Conservation (phyloP, 2,797 vertebrate genomes). For the Cyprinodon diabolis region DNA sequence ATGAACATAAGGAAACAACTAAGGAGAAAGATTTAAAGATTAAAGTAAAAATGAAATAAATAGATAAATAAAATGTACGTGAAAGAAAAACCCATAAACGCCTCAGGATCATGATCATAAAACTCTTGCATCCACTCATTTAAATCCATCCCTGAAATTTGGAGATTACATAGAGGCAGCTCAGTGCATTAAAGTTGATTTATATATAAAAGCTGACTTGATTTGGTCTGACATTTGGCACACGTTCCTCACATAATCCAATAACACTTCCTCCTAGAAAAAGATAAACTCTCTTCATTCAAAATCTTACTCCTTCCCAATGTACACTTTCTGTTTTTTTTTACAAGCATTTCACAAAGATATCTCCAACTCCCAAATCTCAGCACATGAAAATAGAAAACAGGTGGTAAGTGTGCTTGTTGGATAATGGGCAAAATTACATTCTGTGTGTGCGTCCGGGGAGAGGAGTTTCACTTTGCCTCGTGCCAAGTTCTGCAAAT, state of each 20-base stretch:
- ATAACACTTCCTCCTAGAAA: slow-evolving; percentile 16
- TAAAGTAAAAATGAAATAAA: no score
- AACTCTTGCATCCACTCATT: slow-evolving; percentile 7
- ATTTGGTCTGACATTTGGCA: slow-evolving; percentile 43
- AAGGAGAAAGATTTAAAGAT: neutral
- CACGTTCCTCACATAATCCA: slow-evolving; percentile 22
- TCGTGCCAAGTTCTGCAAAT: slow-evolving; percentile 63
- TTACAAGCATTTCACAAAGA: slow-evolving; percentile 35
- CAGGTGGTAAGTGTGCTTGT: slow-evolving; percentile 64
- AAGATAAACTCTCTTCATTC: slow-evolving; percentile 1
- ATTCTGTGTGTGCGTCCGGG: slow-evolving; percentile 53
- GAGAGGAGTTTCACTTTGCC: slow-evolving; percentile 50
- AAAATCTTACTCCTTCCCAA: slow-evolving; percentile 18
- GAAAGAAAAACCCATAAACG: no score
- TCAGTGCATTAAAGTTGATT: slow-evolving; percentile 4
- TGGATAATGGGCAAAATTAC: slow-evolving; percentile 62
- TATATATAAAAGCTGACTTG: slow-evolving; percentile 17
- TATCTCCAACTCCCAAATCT: slow-evolving; percentile 60
- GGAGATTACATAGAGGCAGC: slow-evolving; percentile 26
- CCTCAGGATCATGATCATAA: no score
- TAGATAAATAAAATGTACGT: no score
- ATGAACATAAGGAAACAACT: neutral
- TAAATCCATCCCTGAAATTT: slow-evolving; percentile 15
- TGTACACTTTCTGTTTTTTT: slow-evolving; percentile 22
- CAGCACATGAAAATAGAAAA: slow-evolving; percentile 62